A percentile compares a stretch with the other conserved stretches of the same genome.
Evolutionary conservation across 1,140 invertebrate genomes (phyloP).

Genomic region (Caenorhabditis brenneri): DNA sequence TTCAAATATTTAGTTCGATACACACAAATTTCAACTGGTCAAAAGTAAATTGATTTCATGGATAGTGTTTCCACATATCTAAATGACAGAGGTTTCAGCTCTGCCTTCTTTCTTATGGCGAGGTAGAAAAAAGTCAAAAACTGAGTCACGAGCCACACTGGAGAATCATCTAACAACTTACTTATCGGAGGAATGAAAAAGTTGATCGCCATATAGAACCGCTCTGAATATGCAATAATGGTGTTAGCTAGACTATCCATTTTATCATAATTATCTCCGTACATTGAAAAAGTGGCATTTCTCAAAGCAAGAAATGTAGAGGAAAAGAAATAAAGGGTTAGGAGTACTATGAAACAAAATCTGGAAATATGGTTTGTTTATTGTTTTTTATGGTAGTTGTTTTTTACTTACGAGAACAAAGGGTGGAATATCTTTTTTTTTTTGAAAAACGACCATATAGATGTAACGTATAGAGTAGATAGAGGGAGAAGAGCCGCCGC

Average conservation of each 20-base stretch:
- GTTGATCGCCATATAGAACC: slow-evolving; percentile 10
- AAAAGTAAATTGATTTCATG: too few species aligned
- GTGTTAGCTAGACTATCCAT: background rate
- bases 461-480: background rate
- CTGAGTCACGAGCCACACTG: too few species aligned
- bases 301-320: background rate
- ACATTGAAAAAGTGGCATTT: background rate
- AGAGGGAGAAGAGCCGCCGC: background rate
- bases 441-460: background rate
- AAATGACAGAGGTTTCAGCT: too few species aligned
- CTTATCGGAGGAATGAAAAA: slow-evolving; percentile 15
- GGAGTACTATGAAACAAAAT: background rate
- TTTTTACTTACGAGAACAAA: slow-evolving; percentile 3
- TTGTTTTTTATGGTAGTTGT: background rate
- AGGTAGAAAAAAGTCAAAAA: too few species aligned
- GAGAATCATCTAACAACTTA: background rate
- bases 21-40: too few species aligned
- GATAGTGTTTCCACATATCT: too few species aligned
- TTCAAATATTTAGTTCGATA: too few species aligned
- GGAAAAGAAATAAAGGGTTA: background rate
- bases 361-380: background rate
- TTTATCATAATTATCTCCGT: background rate
- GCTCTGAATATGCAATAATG: background rate
- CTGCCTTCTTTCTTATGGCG: too few species aligned
- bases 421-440: background rate